These are phyloP conservation scores for Oppia nitens DNA, from an alignment of 1,140 invertebrate genomes.

Conservation along the genomic window DNA sequence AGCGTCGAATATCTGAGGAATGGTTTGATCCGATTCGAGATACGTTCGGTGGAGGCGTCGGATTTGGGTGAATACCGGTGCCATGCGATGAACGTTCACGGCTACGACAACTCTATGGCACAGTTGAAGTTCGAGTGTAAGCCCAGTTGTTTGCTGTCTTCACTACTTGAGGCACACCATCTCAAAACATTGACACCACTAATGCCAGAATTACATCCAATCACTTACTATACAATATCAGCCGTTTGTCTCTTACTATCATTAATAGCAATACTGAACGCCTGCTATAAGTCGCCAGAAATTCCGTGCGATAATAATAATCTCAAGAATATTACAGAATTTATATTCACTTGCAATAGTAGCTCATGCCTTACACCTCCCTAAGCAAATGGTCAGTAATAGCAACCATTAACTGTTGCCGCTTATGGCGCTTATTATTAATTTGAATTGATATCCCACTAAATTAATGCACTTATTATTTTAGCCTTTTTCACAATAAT, in stretches of 20 bases:
- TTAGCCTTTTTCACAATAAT: no score
- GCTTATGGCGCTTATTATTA: no score
- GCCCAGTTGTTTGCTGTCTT: conserved; percentile 24
- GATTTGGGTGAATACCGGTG: conserved; percentile 69
- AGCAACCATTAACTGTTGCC: no score
- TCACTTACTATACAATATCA: not conserved
- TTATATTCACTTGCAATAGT: conserved; percentile 1
- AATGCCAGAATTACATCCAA: not conserved
- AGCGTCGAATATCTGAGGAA: conserved; percentile 60
- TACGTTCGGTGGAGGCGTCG: conserved; percentile 42
- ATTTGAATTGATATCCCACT: no score
- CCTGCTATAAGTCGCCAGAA: not conserved
- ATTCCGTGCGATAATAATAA: conserved; percentile 2
- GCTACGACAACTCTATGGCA: conserved; percentile 60
- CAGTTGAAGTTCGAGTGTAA: conserved; percentile 63
- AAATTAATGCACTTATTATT: no score
- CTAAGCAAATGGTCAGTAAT: no score
- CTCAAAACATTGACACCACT: not conserved
- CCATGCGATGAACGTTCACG: conserved; percentile 61
- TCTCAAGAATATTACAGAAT: conserved; percentile 1
- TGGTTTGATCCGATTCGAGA: conserved; percentile 54
- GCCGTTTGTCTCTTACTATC: not conserved
- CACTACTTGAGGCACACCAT: not conserved
- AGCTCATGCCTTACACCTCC: no score
- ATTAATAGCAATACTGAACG: not conserved